Evolutionary conservation across 1,140 invertebrate genomes (phyloP), one percentile per base, ranked within the genome.

Genomic region (Atta cephalotes): DNA sequence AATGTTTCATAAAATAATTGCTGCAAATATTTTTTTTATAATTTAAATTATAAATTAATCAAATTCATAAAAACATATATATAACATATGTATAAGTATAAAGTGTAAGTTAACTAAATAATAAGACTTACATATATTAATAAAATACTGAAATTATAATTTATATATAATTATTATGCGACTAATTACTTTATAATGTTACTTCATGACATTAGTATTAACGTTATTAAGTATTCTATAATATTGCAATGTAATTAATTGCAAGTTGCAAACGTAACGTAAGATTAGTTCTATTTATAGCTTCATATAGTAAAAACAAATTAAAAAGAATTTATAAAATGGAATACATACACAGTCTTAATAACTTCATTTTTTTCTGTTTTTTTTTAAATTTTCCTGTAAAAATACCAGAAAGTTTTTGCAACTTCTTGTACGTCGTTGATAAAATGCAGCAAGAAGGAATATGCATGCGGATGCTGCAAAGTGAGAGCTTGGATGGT

Each of bases 381-480:
- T 28, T 49, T 60, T 14, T 16, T 14, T 45, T 51, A 74, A 49
- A 71, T n/a, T 68, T 45, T 56, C 7, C 31, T 35, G 63, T 49
- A 18, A 16, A 51, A 3, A 60, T 14, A 16, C 16, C 7, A n/a
- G 25, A 39, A 21, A 65, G 16, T 10, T 79, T 79, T 25, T 63
- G n/a, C 25, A 51, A 77, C 21, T 51, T 66, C 56, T 78, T 31
- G 58, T 18, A 35, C 65, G 58, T 85, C 70, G 51, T 78, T 85
- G 72, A 82, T 76, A 51, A 31, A 82, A 74, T 1, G 63, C 45
- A 84, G 49, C 53, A 71, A 72, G 72, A 72, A 70, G 53, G 79
- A 89, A 89, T 88, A 81, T 72, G 51, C 62, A 60, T 51, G 74
- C 79, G 72, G 70, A 89, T 85, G 74, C 86, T 89, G 86, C 70